Evolutionary conservation across 2,888 invertebrate genomes (phyloP).

Genomic region (Thalpophila matura): DNA sequence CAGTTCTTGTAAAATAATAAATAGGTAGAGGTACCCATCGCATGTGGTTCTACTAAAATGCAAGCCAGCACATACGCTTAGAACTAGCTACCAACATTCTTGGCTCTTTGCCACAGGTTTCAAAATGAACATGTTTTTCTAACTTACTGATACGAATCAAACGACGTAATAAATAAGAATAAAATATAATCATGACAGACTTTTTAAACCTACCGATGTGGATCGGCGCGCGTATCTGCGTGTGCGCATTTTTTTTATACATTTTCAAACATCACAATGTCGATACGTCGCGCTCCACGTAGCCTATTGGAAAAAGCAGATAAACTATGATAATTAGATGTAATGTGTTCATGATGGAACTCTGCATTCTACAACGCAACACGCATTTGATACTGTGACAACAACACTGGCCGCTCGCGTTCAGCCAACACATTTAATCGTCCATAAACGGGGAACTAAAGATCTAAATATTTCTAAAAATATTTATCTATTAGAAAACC

Average conservation of each 20-base stretch:
- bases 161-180: slow-evolving; percentile 13
- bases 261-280: slow-evolving; percentile 82
- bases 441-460: slow-evolving; percentile 74
- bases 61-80: not conserved
- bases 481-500: slow-evolving; percentile 81
- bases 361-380: slow-evolving; percentile 70
- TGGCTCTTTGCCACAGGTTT: not conserved
- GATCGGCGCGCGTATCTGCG: slow-evolving; percentile 80
- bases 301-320: slow-evolving; percentile 88
- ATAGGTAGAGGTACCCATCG: no score
- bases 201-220: slow-evolving; percentile 86
- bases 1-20: no score
- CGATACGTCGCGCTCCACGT: slow-evolving; percentile 86
- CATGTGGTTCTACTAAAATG: not conserved
- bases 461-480: slow-evolving; percentile 81
- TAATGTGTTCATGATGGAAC: slow-evolving; percentile 80
- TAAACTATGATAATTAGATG: slow-evolving; percentile 88
- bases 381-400: slow-evolving; percentile 78
- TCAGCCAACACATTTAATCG: slow-evolving; percentile 56
- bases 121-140: not conserved
- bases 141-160: no score
- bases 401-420: slow-evolving; percentile 72
- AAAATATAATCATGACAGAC: slow-evolving; percentile 73
- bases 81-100: not conserved
- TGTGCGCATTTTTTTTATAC: slow-evolving; percentile 78